Conservation (phyloP, 2,797 vertebrate genomes). For the Diplodus sargus region DNA sequence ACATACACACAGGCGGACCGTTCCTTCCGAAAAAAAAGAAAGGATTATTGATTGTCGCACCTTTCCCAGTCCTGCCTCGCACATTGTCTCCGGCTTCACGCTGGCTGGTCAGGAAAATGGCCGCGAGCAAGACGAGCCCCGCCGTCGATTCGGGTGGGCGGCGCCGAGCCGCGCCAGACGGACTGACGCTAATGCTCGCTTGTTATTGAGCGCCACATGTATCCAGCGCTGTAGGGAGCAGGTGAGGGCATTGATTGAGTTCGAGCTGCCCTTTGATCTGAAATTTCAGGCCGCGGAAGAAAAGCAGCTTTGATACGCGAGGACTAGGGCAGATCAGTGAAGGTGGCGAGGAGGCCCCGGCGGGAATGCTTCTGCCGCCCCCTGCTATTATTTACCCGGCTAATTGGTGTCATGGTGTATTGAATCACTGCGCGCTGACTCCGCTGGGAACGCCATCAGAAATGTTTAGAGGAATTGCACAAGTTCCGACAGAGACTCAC, state of each 20-base stretch:
- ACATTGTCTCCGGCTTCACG: constrained; percentile 33
- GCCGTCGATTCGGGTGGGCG: constrained; percentile 46
- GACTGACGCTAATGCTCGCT: constrained; percentile 46
- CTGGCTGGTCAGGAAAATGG: constrained; percentile 47
- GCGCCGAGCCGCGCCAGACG: constrained; percentile 36
- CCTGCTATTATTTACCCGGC: constrained; percentile 69
- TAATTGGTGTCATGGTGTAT: constrained; percentile 77
- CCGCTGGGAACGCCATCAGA: constrained; percentile 42
- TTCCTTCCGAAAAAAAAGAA: constrained; percentile 54
- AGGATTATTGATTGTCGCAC: constrained; percentile 53
- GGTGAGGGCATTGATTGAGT: constrained; percentile 51
- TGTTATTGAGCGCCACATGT: constrained; percentile 53
- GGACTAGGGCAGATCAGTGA: constrained; percentile 34
- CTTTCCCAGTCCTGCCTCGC: background rate
- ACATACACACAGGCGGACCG: background rate
- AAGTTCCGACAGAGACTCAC: constrained; percentile 30
- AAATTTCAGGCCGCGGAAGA: constrained; percentile 59
- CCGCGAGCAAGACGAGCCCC: constrained; percentile 29
- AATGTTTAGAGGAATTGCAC: constrained; percentile 33
- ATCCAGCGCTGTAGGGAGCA: constrained; percentile 41
- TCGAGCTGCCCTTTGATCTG: constrained; percentile 63
- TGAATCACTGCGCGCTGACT: constrained; percentile 47
- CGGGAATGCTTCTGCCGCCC: constrained; percentile 46
- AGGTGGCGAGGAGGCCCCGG: constrained; percentile 45
- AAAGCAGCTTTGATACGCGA: constrained; percentile 68